A percentile compares a stretch with the other conserved stretches of the same genome.
These are phyloP conservation scores for Eumaeus atala DNA, from an alignment of 1,140 invertebrate species.

Conservation along the genomic window DNA sequence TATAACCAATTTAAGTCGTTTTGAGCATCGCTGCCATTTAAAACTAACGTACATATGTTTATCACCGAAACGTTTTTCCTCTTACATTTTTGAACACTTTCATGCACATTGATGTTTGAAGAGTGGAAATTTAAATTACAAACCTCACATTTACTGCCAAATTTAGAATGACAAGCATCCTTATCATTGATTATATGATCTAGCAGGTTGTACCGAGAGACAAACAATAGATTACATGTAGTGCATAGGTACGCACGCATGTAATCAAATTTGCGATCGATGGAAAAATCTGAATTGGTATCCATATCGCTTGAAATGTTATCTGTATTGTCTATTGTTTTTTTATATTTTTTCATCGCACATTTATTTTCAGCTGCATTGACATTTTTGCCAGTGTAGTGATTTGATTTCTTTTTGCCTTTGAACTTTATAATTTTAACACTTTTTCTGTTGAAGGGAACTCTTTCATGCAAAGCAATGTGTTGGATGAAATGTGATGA, in stretches of 20 bases:
- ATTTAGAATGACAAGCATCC: neutral
- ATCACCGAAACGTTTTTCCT: neutral
- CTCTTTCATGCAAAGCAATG: neutral
- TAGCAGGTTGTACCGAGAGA: neutral
- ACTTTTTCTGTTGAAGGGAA: slow-evolving; percentile 10
- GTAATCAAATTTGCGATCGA: neutral
- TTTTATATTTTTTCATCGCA: too few species aligned
- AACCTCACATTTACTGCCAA: neutral
- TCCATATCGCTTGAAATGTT: neutral
- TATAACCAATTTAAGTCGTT: slow-evolving; percentile 13
- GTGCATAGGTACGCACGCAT: neutral
- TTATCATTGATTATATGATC: neutral
- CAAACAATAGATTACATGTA: neutral
- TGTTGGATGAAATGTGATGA: neutral
- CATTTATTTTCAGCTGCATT: too few species aligned
- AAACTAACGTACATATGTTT: slow-evolving; percentile 11
- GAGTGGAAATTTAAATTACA: slow-evolving; percentile 1
- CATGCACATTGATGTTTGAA: neutral
- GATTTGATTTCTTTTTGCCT: too few species aligned
- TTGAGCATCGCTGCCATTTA: slow-evolving; percentile 9
- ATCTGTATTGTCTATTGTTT: neutral
- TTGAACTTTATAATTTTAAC: slow-evolving; percentile 3
- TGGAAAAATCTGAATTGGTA: neutral
- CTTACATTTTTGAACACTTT: slow-evolving; percentile 1
- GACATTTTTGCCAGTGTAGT: too few species aligned